phyloP scores from a whole-genome alignment of 1,140 invertebrate genomes.

The Liolophura sinensis region DNA sequence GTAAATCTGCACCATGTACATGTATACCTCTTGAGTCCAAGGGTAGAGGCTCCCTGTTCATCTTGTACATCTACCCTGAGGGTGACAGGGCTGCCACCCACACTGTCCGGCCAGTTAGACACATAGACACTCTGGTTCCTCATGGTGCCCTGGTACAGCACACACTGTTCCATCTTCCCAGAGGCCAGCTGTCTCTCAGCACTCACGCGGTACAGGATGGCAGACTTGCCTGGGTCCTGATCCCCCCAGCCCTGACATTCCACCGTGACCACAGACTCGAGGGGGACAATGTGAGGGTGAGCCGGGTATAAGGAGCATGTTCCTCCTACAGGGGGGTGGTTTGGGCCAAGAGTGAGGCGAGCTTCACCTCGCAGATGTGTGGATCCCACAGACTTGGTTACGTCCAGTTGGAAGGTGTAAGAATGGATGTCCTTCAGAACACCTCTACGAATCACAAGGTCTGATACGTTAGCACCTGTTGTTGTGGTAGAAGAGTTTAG shows the following conservation, averaged over 20 bases:
- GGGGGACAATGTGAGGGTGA: constrained; percentile 16
- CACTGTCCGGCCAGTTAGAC: constrained; percentile 23
- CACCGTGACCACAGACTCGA: constrained; percentile 22
- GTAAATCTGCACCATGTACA: neutral
- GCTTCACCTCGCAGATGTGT: neutral
- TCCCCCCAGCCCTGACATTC: constrained; percentile 34
- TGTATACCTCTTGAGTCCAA: constrained; percentile 15
- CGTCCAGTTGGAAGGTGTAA: constrained; percentile 33
- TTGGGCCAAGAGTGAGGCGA: constrained; percentile 10
- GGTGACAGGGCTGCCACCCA: constrained; percentile 15
- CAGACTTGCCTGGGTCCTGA: constrained; percentile 19
- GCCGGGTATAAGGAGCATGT: constrained; percentile 18
- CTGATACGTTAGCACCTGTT: constrained; percentile 23
- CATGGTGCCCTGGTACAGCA: constrained; percentile 37
- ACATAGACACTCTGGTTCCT: constrained; percentile 25
- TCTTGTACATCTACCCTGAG: constrained; percentile 37
- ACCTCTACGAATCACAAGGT: constrained; percentile 27
- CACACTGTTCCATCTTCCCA: constrained; percentile 14
- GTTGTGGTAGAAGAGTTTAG: constrained; percentile 17
- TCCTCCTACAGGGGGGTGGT: constrained; percentile 29
- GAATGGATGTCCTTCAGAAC: constrained; percentile 11
- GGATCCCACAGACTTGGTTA: constrained; percentile 10
- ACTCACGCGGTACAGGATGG: constrained; percentile 33
- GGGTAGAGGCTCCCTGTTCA: constrained; percentile 27
- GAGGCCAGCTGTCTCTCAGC: constrained; percentile 14